phyloP scores from a whole-genome alignment of 2,888 invertebrate genomes.

The Lampropteryx suffumata region DNA sequence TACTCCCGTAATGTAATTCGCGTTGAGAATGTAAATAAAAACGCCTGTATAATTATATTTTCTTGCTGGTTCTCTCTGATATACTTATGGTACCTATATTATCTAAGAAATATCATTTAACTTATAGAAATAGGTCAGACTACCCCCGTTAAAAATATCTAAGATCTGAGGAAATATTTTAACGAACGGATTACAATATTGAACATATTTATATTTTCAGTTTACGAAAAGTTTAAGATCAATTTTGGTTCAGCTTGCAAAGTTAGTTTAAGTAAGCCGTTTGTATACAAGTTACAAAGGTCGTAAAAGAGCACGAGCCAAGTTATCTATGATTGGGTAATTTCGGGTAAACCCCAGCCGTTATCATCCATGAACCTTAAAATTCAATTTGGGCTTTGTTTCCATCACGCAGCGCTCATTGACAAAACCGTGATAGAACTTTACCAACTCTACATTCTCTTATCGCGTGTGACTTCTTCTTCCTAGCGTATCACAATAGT shows the following conservation, averaged over 20 bases:
- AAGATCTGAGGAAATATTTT: no score
- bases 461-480: constrained; percentile 2
- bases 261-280: constrained; percentile 5
- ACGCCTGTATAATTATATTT: constrained; percentile 60
- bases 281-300: constrained; percentile 19
- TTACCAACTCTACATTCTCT: neutral
- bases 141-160: no score
- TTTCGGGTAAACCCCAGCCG: constrained; percentile 5
- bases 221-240: constrained; percentile 25
- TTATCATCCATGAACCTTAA: constrained; percentile 1
- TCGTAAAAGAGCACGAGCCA: constrained; percentile 11
- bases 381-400: constrained; percentile 14
- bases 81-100: no score
- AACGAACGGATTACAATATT: no score
- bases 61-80: constrained; percentile 49
- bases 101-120: no score
- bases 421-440: neutral
- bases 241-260: constrained; percentile 17
- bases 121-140: constrained; percentile 27
- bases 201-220: no score
- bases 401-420: constrained; percentile 2
- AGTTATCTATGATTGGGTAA: constrained; percentile 3
- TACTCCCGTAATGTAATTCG: constrained; percentile 76
- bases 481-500: no score
- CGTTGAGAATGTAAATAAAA: constrained; percentile 71